Conservation (phyloP, 2,113 vertebrate genomes). For the Chloropsis hardwickii region DNA sequence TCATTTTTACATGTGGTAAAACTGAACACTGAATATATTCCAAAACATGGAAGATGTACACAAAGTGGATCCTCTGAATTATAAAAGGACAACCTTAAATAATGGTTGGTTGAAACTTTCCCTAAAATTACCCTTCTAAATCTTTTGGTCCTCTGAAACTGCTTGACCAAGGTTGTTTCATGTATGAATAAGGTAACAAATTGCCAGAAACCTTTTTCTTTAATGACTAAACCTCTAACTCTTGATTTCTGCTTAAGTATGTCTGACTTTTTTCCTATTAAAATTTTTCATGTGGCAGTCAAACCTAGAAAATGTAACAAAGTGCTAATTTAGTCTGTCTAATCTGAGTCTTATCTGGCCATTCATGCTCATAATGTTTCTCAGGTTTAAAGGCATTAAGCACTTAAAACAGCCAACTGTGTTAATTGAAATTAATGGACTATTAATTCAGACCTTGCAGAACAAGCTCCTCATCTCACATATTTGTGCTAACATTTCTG, state of each 20-base stretch:
- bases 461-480: not conserved
- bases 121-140: not conserved
- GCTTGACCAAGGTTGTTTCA: not conserved
- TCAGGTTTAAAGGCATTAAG: not conserved
- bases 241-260: not conserved
- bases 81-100: not conserved
- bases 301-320: not conserved
- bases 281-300: not conserved
- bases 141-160: not conserved
- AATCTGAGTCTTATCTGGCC: conserved; percentile 1
- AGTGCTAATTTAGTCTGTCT: not conserved
- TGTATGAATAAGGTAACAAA: not conserved
- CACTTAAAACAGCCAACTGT: not conserved
- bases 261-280: not conserved
- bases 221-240: not conserved
- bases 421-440: not conserved
- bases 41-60: not conserved
- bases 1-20: not conserved
- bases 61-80: not conserved
- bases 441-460: not conserved
- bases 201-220: not conserved
- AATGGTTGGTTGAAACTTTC: not conserved
- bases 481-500: not conserved
- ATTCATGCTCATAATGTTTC: not conserved
- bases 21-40: not conserved